Evolutionary conservation across 2,797 vertebrate genomes (phyloP), one percentile per base, ranked within the genome.

Genomic region (Myotis daubentonii): DNA sequence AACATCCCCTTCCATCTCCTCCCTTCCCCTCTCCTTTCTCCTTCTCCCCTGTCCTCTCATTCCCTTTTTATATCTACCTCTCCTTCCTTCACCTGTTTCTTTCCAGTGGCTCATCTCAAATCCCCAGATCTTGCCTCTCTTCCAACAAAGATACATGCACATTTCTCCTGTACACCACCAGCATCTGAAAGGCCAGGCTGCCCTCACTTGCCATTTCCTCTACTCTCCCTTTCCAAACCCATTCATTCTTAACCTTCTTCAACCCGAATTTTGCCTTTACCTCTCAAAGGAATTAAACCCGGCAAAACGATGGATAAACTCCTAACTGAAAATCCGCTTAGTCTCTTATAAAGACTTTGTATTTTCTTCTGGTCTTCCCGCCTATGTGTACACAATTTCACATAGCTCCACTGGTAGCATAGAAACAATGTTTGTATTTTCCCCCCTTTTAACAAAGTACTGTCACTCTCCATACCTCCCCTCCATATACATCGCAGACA

Each of bases 301-400:
- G 9, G 36, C n/a, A 86, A 79, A 89, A 57, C 20, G 8, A 16
- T 17, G 15, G 85, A 16, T 47, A 65, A 83, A 71, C 16, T 70
- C 28, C 70, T 47, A 90, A 81, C 23, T 30, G 22, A 57, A 60
- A 89, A 36, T 28, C 44, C 20, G 3, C 38, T 12, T 51, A 49
- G 30, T 19, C 41, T 91, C 38, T 33, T 10, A 10, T 66, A 23
- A 66, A 68, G n/a, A 19, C 9, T 16, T 57, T 80, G 19, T 30
- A n/a, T 74, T 95, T 93, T 74, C 33, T 85, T 57, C 78, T 49
- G 36, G 13, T 87, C 71, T 72, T 84, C 81, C 3, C 41, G 13
- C 25, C 15, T 16, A 53, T 79, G 12, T 17, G 57, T 17, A 65
- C 23, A 55, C 36, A 33, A 8, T 66, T 68, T 86, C 75, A 82